These are phyloP conservation scores for Leptinotarsa lineolata DNA, from an alignment of 1,140 invertebrate species.

Conservation along the genomic window DNA sequence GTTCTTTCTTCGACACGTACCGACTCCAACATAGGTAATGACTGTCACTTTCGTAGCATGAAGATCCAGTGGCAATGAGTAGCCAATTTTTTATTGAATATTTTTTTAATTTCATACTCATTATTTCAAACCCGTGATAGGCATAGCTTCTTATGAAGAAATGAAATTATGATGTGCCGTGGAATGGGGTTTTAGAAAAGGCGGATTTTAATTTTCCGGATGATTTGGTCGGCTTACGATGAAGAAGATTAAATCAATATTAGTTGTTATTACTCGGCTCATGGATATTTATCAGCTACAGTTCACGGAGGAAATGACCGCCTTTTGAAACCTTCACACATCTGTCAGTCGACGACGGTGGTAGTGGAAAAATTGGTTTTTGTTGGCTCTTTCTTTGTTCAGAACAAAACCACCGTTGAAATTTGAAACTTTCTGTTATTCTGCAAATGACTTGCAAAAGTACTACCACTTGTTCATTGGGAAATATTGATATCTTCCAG, in stretches of 20 bases:
- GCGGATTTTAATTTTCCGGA: slow-evolving; percentile 27
- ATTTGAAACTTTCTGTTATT: no score
- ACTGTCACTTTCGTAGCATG: neutral
- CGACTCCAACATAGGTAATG: neutral
- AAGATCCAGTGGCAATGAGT: slow-evolving; percentile 19
- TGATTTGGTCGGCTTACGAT: slow-evolving; percentile 23
- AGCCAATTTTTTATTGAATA: slow-evolving; percentile 18
- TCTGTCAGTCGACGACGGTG: neutral
- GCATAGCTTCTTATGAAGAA: slow-evolving; percentile 15
- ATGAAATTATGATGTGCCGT: slow-evolving; percentile 21
- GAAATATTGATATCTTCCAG: no score
- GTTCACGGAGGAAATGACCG: neutral
- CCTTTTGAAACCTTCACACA: neutral
- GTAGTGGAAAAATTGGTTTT: no score
- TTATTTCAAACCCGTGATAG: slow-evolving; percentile 21
- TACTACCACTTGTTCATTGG: no score
- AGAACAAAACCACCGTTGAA: no score
- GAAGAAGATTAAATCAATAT: slow-evolving; percentile 27
- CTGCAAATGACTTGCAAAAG: no score
- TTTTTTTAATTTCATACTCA: slow-evolving; percentile 28
- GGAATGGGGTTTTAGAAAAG: slow-evolving; percentile 28
- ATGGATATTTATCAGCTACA: slow-evolving; percentile 1
- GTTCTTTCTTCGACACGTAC: neutral
- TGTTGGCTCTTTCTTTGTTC: no score
- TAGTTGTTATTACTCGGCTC: slow-evolving; percentile 23